Percentiles rank a stretch among this genome's conserved stretches.
Conservation (phyloP, 2,797 vertebrate species). For the Chelon labrosus region DNA sequence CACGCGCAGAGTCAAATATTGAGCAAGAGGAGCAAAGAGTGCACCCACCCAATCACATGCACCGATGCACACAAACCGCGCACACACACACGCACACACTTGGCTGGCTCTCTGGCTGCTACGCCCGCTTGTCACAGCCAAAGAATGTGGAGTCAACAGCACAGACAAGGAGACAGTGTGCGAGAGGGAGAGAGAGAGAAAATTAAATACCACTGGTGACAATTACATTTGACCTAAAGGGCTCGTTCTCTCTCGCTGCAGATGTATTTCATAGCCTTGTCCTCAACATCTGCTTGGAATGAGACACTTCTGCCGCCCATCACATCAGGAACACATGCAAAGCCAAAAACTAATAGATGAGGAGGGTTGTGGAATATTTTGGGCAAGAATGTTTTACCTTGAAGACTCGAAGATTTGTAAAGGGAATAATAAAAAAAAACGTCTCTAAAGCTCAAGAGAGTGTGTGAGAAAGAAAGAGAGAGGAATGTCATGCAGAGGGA, state of each 20-base stretch:
- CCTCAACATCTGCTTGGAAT: constrained; percentile 47
- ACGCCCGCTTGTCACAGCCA: constrained; percentile 33
- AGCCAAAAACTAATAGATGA: neutral
- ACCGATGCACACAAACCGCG: constrained; percentile 1
- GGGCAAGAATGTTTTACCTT: neutral
- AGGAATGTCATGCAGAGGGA: constrained; percentile 28
- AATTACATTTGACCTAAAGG: constrained; percentile 33
- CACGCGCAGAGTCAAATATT: neutral
- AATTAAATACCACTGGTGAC: constrained; percentile 34
- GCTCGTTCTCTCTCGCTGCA: neutral
- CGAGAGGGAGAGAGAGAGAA: neutral
- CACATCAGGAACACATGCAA: neutral
- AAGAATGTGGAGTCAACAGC: constrained; percentile 48
- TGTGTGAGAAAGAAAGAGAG: constrained; percentile 6
- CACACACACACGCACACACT: constrained; percentile 20
- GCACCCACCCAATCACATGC: constrained; percentile 26
- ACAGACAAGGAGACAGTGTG: constrained; percentile 13
- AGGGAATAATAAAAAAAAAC: neutral
- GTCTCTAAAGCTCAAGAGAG: neutral
- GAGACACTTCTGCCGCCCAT: constrained; percentile 9
- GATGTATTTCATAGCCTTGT: constrained; percentile 36
- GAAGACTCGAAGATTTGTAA: constrained; percentile 2
- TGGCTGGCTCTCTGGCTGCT: constrained; percentile 23
- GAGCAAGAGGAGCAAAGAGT: constrained; percentile 12
- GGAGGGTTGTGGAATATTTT: neutral